A percentile compares a stretch with the other conserved stretches of the same genome.
Conservation (phyloP, 1,140 invertebrate genomes). For the Eurosta solidaginis region DNA sequence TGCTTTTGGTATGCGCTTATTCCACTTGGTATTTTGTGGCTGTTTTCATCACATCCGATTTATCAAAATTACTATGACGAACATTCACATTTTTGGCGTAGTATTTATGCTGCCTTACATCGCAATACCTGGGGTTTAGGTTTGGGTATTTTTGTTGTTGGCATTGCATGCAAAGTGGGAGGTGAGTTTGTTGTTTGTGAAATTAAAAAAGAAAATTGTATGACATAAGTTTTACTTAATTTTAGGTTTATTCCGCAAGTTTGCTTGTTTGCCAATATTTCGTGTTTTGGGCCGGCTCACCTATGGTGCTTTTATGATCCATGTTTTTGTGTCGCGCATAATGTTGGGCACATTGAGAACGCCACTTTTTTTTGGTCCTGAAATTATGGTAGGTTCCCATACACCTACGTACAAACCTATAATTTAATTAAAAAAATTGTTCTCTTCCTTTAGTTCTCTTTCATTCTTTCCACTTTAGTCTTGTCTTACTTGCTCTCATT, state of each 20-base stretch:
- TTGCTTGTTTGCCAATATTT: slow-evolving; percentile 50
- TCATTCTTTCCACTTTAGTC: slow-evolving; percentile 50
- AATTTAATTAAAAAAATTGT: neutral
- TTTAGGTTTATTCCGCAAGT: slow-evolving; percentile 51
- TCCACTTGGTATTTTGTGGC: slow-evolving; percentile 45
- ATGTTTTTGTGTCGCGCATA: slow-evolving; percentile 47
- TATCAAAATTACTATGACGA: slow-evolving; percentile 50
- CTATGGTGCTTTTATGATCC: slow-evolving; percentile 54
- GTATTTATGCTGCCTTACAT: slow-evolving; percentile 50
- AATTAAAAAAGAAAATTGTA: neutral
- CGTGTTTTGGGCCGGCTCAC: slow-evolving; percentile 53
- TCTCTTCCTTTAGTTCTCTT: slow-evolving; percentile 43
- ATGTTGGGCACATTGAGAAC: slow-evolving; percentile 49
- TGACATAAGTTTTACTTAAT: neutral
- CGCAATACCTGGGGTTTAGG: slow-evolving; percentile 52
- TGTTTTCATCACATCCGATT: slow-evolving; percentile 52
- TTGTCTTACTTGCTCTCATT: slow-evolving; percentile 52
- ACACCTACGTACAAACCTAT: neutral
- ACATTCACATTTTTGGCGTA: slow-evolving; percentile 46
- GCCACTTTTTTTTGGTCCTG: slow-evolving; percentile 50
- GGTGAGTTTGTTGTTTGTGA: slow-evolving; percentile 40
- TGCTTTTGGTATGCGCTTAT: slow-evolving; percentile 48
- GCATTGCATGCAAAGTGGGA: slow-evolving; percentile 51
- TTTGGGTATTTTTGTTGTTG: slow-evolving; percentile 45
- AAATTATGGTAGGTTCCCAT: slow-evolving; percentile 45